Conservation (phyloP, 2,113 vertebrate genomes). For the Heloderma charlesbogerti region DNA sequence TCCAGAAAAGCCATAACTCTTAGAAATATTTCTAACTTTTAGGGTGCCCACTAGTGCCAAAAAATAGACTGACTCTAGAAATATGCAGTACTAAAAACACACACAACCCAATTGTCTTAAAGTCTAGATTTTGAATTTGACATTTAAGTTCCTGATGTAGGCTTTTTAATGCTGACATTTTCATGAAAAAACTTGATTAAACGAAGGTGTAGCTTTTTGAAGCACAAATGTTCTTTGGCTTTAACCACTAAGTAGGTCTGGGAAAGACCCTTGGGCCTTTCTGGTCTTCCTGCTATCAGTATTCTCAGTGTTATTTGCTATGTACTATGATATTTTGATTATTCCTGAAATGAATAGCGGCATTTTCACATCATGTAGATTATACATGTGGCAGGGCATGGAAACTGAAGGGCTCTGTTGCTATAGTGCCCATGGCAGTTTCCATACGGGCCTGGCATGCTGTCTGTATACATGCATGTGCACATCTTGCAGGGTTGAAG, state of each 20-base stretch:
- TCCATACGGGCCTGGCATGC: neutral
- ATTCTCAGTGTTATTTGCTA: neutral
- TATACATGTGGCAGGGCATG: neutral
- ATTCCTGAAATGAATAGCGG: neutral
- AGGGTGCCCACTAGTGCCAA: neutral
- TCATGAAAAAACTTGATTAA: neutral
- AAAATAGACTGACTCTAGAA: neutral
- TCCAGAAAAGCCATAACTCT: neutral
- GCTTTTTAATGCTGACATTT: neutral
- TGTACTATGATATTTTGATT: neutral
- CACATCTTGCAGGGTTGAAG: neutral
- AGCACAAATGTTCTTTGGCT: neutral
- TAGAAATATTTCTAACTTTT: neutral
- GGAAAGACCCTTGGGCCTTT: neutral
- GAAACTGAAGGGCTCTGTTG: neutral
- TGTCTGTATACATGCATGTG: neutral
- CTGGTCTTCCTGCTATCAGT: neutral
- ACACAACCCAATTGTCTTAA: neutral
- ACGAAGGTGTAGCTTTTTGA: neutral
- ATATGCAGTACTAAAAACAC: neutral
- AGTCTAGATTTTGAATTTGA: neutral
- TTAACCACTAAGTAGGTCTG: neutral
- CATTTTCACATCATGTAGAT: neutral
- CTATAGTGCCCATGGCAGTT: neutral
- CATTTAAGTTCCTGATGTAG: neutral